Conservation (phyloP, 2,888 invertebrate species). For the Pyrocoelia pectoralis region DNA sequence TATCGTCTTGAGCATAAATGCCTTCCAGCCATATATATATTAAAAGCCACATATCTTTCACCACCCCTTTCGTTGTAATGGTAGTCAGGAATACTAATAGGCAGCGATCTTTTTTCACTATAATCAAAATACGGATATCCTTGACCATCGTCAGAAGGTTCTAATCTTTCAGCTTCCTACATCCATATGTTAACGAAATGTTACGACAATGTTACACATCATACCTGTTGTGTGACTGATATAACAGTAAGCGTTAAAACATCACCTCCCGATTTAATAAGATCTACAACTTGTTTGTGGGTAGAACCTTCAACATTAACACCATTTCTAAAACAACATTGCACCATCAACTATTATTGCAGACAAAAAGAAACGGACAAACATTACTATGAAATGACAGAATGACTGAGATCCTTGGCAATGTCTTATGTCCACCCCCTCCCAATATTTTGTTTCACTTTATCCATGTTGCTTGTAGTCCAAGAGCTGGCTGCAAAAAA, state of each 20-base stretch:
- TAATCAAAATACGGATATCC: constrained; percentile 88
- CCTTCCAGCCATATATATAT: constrained; percentile 98
- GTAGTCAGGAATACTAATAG: constrained; percentile 94
- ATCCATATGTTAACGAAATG: constrained; percentile 31
- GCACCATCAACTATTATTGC: not conserved
- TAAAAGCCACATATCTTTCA: constrained; percentile 93
- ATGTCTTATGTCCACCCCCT: too few species aligned
- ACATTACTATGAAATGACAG: constrained; percentile 5
- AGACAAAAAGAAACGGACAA: not conserved
- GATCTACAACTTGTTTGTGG: constrained; percentile 98
- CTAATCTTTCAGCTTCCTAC: constrained; percentile 84
- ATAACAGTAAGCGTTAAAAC: constrained; percentile 95
- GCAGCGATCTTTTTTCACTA: constrained; percentile 90
- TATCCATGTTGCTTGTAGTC: too few species aligned
- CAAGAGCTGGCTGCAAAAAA: too few species aligned
- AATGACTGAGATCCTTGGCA: too few species aligned
- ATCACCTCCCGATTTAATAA: constrained; percentile 99
- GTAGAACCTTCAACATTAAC: constrained; percentile 99
- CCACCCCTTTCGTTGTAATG: constrained; percentile 87
- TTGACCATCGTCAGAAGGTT: constrained; percentile 82
- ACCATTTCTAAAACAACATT: constrained; percentile 83
- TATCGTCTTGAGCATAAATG: constrained; percentile 97
- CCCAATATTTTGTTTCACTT: too few species aligned
- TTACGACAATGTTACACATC: not conserved
- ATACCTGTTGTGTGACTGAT: constrained; percentile 90